Conservation (phyloP, 1,140 invertebrate species). For the Drosophila jambulina region DNA sequence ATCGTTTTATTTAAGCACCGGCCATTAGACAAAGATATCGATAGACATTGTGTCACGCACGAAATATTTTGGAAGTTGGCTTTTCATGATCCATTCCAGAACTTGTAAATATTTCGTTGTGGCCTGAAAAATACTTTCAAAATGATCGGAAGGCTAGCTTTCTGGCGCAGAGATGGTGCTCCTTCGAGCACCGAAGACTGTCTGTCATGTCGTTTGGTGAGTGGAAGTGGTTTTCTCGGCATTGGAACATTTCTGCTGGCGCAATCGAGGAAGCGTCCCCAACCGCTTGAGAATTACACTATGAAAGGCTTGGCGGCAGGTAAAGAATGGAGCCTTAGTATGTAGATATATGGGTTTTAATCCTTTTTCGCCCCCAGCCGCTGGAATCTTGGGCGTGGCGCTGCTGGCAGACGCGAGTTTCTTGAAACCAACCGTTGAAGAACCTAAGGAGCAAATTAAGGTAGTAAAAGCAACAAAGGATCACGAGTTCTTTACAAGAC, state of each 20-base stretch:
- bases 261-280: conserved; percentile 58
- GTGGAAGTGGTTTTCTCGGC: conserved; percentile 64
- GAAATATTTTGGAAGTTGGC: neutral
- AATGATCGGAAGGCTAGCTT: conserved; percentile 68
- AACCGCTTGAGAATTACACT: conserved; percentile 50
- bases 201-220: conserved; percentile 62
- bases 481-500: conserved; percentile 58
- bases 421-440: conserved; percentile 39
- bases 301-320: conserved; percentile 71
- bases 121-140: neutral
- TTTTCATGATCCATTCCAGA: neutral
- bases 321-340: neutral
- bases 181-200: conserved; percentile 52
- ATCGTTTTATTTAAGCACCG: no score
- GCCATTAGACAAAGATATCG: neutral
- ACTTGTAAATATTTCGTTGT: neutral
- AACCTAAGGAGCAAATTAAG: conserved; percentile 20
- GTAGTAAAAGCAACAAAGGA: conserved; percentile 26
- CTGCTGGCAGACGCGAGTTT: conserved; percentile 66
- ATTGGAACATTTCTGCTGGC: conserved; percentile 61
- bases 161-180: conserved; percentile 58
- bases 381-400: conserved; percentile 59
- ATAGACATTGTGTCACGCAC: conserved; percentile 6
- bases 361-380: conserved; percentile 4
- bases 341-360: neutral